phyloP scores from a whole-genome alignment of 2,113 vertebrate species.

The Bothrops jararaca region DNA sequence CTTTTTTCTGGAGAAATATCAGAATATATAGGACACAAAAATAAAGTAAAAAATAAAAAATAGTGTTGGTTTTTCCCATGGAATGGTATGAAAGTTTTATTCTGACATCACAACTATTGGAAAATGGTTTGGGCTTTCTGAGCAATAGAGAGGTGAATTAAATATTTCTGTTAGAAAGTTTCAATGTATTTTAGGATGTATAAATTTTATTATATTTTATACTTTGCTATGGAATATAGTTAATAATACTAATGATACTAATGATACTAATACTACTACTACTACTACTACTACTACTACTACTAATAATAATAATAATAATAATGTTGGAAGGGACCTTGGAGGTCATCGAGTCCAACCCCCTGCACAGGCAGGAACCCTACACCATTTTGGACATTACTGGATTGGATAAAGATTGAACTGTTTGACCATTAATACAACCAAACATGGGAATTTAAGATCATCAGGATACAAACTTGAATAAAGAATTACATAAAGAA shows the following conservation, averaged over 20 bases:
- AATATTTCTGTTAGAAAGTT: neutral
- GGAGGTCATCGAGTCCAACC: too few species aligned
- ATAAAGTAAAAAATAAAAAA: too few species aligned
- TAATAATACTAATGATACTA: neutral
- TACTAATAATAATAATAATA: too few species aligned
- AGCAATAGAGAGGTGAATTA: neutral
- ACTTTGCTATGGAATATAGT: neutral
- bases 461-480: neutral
- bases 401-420: neutral
- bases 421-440: neutral
- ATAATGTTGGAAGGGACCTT: too few species aligned
- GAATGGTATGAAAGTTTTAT: neutral
- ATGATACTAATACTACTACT: too few species aligned
- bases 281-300: too few species aligned
- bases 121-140: neutral
- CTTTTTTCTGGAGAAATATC: neutral
- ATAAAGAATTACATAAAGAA: neutral
- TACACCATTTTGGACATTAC: neutral
- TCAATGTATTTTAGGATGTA: neutral
- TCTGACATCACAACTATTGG: neutral
- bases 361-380: too few species aligned
- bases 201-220: neutral
- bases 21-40: neutral
- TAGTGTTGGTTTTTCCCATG: neutral
- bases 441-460: neutral